A percentile compares a stretch with the other conserved stretches of the same genome.
phyloP scores from a whole-genome alignment of 92 coral and sea anemone species.

The Nematostella vectensis region DNA sequence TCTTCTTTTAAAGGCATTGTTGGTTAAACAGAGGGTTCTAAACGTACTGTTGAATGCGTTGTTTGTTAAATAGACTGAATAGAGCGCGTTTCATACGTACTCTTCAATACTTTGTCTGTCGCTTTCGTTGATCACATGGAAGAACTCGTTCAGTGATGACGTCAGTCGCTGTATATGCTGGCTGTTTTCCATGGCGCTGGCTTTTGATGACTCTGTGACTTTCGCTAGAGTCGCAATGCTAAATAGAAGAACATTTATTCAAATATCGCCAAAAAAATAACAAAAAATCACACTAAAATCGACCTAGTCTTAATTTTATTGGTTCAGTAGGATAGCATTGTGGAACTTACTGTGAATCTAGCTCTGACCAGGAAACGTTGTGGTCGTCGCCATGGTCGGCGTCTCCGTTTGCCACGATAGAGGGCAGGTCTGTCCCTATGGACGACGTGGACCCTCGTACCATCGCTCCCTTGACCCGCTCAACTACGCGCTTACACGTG shows the following conservation, averaged over 20 bases:
- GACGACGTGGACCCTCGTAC: constrained; percentile 9
- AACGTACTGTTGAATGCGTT: no score
- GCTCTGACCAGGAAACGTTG: constrained; percentile 13
- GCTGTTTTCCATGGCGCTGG: constrained; percentile 42
- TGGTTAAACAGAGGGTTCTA: no score
- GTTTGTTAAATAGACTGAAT: no score
- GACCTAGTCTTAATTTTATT: no score
- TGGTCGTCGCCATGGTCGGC: constrained; percentile 19
- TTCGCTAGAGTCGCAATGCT: constrained; percentile 48
- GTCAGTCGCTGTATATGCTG: constrained; percentile 45
- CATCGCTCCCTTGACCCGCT: constrained; percentile 19
- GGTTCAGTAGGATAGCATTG: no score
- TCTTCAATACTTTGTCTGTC: constrained; percentile 4
- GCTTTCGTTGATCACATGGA: constrained; percentile 2
- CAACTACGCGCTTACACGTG: constrained; percentile 25
- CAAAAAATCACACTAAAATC: background rate
- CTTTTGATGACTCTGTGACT: constrained; percentile 44
- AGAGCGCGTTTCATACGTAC: no score
- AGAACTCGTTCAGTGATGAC: constrained; percentile 13
- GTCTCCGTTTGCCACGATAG: constrained; percentile 13
- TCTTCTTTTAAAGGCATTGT: no score
- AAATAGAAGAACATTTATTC: constrained; percentile 1
- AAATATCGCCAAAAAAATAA: background rate
- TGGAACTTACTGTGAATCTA: constrained; percentile 61
- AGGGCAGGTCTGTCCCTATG: constrained; percentile 21